Evolutionary conservation across 2,797 vertebrate genomes (phyloP), one percentile per base, ranked within the genome.

Genomic region (Hapalemur alaotrensis): DNA sequence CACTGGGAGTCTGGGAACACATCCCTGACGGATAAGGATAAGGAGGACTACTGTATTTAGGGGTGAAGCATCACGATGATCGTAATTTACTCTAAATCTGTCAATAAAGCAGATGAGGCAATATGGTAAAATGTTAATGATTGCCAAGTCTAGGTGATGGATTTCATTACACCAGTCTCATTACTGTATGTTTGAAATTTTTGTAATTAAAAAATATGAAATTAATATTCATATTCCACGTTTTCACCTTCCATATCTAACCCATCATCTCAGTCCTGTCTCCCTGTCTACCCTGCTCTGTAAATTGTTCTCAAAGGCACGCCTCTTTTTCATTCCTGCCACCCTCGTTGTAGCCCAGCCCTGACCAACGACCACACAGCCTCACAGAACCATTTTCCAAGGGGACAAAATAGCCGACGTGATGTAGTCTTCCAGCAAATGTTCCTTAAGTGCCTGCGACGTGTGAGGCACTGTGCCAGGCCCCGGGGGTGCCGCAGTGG

Each of bases 71-170:
- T 90, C 63, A 48, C 10, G 8, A 87, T 95, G 95, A 72, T 83
- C 80, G 18, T 78, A 59, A 95, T 84, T 96, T 94, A 87, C 70
- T 95, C 67, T 90, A 93, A 95, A 89, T 76, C 32, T 50, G 93
- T 93, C 69, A 73, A 41, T 80, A 96, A 89, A 95, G 82, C 69
- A 97, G 75, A 91, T 82, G 83, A 95, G 78, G 41, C 91, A 96
- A 90, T 28, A 90, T 7, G 32, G 43, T 65, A 82, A 89, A 86
- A 92, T 72, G 59, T 41, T 94, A 90, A 91, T 92, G 50, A 82
- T 30, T n/a, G 5, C 46, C 72, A 83, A 73, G n/a, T 65, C 57
- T 46, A 52, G 50, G 41, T 76, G 85, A 88, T 67, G 35, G 46
- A 88, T 90, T 73, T 85, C 76, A 86, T 89, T 79, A 59, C 9